Base-by-base conservation (phyloP, 2,888 invertebrate genomes). In the Caenorhabditis becei region DNA sequence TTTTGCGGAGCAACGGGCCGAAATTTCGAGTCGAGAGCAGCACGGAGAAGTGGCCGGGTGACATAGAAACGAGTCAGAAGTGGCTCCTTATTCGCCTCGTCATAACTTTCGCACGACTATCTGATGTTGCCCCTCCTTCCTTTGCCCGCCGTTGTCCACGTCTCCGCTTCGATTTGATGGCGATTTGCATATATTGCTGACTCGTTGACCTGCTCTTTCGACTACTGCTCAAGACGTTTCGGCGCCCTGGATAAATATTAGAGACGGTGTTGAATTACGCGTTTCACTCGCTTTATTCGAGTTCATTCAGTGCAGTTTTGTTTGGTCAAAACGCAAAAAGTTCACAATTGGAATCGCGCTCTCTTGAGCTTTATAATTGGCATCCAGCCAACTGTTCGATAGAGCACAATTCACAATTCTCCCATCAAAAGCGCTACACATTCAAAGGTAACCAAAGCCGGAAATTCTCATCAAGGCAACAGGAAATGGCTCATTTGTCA, bases 81-180 rank as follows among this genome's bases (percentile, higher is more conserved):
- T 41, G 10, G 41, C 41, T 16, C 20, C 49, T 3, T 32, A 32
- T 49, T 7, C 20, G 20, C 4, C 5, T 8, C 16, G 53, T 59
- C 65, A 74, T 74, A 74, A 74, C 58, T 74, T 74, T 74, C 74
- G 65, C 74, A 74, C 74, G 74, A 59, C 54, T 74, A 74, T 74
- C 74, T 56, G 72, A 63, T 65, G 63, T 47, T 62, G 47, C 65
- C 14, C 41, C n/a, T n/a, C n/a, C n/a, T n/a, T 49, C 63, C 44
- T 49, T 28, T 37, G 44, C 20, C 54, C 54, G 24, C 49, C 37
- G 41, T 14, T n/a, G n/a, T n/a, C 70, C 26, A 16, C 23, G 28
- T 41, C 47, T 37, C 10, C 49, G 32, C 35, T 10, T 11, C 74
- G 65, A 74, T 66, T 72, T 72, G 63, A 58, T 35, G 35, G 35